Evolutionary conservation across 2,113 vertebrate genomes (phyloP), one percentile per base, ranked within the genome.

Genomic region (Gambusia holbrooki): DNA sequence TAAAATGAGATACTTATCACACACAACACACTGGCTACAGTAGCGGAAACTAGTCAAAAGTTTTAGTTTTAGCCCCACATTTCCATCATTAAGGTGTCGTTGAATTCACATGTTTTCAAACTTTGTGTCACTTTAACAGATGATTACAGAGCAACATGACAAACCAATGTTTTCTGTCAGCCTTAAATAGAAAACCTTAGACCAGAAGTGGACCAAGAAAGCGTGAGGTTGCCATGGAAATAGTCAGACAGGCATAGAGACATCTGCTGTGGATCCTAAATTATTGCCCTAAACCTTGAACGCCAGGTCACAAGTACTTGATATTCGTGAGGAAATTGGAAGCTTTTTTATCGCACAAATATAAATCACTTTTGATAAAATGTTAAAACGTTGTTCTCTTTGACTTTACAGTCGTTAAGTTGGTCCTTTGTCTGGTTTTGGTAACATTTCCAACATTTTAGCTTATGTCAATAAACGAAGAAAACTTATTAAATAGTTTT

Each of bases 181-280:
- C 45, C 58, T 67, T 12, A 66, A 76, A 75, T 12, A 42, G 29
- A 27, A 74, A 66, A 78, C 67, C 40, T 9, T 35, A 40, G 30
- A 71, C 13, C 28, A 69, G 61, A 63, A 27, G 27, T 7, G 32
- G 58, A 66, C 5, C 4, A 71, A 71, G 14, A 25, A n/a, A 10
- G 69, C 86, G 69, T 89, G 88, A 81, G 66, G 86, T 89, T 89
- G 72, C 78, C 81, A 78, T 90, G 88, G 88, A 60, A 66, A 30
- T 74, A 1, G 6, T 22, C 37, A 22, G 58, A 10, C 51, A 58
- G 9, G 27, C 30, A 37, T 48, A 25, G 63, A 64, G 72, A 73
- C 84, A 83, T 89, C 81, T 89, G 87, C 33, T 79, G 32, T 66
- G 70, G 61, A 69, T 62, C 60, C 17, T 2, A 30, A 54, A 61